A percentile compares a stretch with the other conserved stretches of the same genome.
These are phyloP conservation scores for Collichthys lucidus DNA, from an alignment of 2,113 vertebrate genomes.

Conservation along the genomic window DNA sequence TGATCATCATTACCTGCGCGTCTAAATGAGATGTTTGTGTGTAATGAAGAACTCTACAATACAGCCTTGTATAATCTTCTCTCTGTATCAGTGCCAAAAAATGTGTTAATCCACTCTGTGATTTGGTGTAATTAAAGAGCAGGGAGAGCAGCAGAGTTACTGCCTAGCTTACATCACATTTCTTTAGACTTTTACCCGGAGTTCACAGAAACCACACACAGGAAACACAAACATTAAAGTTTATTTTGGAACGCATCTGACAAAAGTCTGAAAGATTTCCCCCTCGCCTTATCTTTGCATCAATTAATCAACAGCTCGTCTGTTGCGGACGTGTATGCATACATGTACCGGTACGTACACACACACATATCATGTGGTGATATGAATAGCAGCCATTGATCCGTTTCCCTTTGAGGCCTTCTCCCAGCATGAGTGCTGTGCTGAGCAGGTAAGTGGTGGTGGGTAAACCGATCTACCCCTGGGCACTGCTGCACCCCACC, in stretches of 20 bases:
- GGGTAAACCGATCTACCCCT: constrained; percentile 72
- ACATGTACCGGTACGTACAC: constrained; percentile 38
- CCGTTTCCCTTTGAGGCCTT: constrained; percentile 68
- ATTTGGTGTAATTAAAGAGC: constrained; percentile 53
- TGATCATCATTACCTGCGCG: constrained; percentile 10
- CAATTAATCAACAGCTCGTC: constrained; percentile 71
- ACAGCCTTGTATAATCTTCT: constrained; percentile 20
- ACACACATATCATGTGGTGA: constrained; percentile 58
- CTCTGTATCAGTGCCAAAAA: constrained; percentile 35
- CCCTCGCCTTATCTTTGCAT: constrained; percentile 59
- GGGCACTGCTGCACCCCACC: constrained; percentile 47
- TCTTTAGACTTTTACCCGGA: background rate
- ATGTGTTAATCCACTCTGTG: constrained; percentile 23
- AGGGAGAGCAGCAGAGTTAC: constrained; percentile 4
- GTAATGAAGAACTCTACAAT: constrained; percentile 1
- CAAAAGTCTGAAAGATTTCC: constrained; percentile 59
- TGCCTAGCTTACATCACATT: constrained; percentile 7
- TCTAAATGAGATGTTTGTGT: constrained; percentile 22
- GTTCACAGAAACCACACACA: constrained; percentile 30
- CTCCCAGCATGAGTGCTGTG: constrained; percentile 65
- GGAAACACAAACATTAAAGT: constrained; percentile 34
- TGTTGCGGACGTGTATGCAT: constrained; percentile 30
- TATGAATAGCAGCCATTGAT: constrained; percentile 79
- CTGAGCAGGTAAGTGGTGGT: constrained; percentile 77
- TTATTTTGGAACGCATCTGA: constrained; percentile 52